Evolutionary conservation across 2,888 invertebrate species (phyloP), one percentile per base, ranked within the genome.

Genomic region (Keiferia lycopersicella): DNA sequence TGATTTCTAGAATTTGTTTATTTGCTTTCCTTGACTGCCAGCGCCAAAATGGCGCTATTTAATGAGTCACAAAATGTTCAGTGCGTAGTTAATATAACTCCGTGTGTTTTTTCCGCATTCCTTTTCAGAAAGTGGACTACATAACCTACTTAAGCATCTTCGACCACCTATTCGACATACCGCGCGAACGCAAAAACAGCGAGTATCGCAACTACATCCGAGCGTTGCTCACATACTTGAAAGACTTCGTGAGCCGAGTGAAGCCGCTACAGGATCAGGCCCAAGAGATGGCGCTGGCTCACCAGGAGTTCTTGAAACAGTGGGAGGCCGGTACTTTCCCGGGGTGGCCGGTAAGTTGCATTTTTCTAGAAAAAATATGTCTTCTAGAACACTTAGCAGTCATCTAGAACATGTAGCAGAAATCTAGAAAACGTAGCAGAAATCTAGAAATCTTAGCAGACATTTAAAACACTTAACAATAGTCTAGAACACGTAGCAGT

Each of bases 121-220:
- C 1, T 18, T 87, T 87, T 39, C 81, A 94, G 93, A 96, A 97
- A 93, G 94, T 98, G 39, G 99, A 99, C 87, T 99, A 99, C 85
- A 97, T 99, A 61, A 96, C 96, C 0, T 99, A 99, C 83, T 87
- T 99, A 67, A 95, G 96, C 68, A 95, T 96, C 65, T 98, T 99
- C 82, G 99, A 99, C 84, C 98, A 98, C 80, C 93, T 99, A 16
- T 98, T 96, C 84, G 99, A 99, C 76, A 96, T 99, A 77, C 96
- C 98, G 0, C 96, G 95, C 88, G 97, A 97, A 75, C 93, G 97
- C 65, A 97, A 97, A 88, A 97, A 96, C 82, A 96, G 96, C 63
- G 97, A 97, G 72, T 97, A 97, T 81, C 93, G 96, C 62, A 95
- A 95, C 73, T 99, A 99, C 83, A 91, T 99, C 39, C 93, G 96